A percentile compares a stretch with the other conserved stretches of the same genome.
Evolutionary conservation across 2,888 invertebrate species (phyloP).

Genomic region (Euzophera pinguis): DNA sequence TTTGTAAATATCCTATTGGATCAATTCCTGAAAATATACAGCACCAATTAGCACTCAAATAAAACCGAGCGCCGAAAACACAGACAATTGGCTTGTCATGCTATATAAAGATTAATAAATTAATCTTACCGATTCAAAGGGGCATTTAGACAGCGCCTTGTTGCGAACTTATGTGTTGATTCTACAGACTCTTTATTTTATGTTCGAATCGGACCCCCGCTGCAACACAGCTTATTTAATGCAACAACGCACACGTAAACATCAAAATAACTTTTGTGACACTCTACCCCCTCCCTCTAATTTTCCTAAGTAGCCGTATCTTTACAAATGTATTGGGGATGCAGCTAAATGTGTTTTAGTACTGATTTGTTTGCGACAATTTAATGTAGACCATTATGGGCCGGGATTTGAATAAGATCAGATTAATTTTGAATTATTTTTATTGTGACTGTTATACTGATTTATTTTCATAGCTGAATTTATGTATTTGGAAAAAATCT

Average conservation of each 20-base stretch:
- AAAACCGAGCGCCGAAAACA: too few species aligned
- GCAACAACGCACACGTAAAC: conserved; percentile 79
- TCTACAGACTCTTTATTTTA: neutral
- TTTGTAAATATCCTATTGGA: too few species aligned
- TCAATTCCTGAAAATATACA: too few species aligned
- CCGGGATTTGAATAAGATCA: conserved; percentile 2
- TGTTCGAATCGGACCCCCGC: conserved; percentile 43
- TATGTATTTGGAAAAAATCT: neutral
- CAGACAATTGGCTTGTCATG: too few species aligned
- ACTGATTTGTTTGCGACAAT: conserved; percentile 12
- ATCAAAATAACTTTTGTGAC: conserved; percentile 79
- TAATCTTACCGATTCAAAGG: too few species aligned
- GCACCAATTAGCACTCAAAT: too few species aligned
- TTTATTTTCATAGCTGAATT: neutral
- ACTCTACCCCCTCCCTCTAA: conserved; percentile 75
- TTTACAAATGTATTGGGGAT: conserved; percentile 69
- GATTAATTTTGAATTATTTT: conserved; percentile 4
- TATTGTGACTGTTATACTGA: neutral
- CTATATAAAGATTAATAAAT: too few species aligned
- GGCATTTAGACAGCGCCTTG: too few species aligned
- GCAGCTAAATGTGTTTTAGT: conserved; percentile 53
- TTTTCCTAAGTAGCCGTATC: conserved; percentile 78
- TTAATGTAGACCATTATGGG: conserved; percentile 6
- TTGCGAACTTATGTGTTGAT: neutral
- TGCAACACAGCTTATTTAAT: conserved; percentile 77